A percentile compares a stretch with the other conserved stretches of the same genome.
These are phyloP conservation scores for Apamea monoglypha DNA, from an alignment of 2,888 invertebrate genomes.

Conservation along the genomic window DNA sequence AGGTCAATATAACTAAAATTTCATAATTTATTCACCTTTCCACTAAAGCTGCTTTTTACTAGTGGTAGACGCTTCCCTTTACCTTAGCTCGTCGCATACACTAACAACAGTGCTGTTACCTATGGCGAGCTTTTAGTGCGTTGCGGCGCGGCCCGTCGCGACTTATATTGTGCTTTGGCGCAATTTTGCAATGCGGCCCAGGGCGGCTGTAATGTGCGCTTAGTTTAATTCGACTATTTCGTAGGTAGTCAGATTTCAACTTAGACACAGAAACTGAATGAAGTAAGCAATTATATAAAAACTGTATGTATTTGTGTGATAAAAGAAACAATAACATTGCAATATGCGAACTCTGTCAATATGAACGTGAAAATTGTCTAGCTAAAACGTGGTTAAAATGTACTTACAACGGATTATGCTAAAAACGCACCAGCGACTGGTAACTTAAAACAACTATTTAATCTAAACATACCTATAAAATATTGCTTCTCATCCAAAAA, in stretches of 20 bases:
- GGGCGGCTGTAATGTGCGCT: background rate
- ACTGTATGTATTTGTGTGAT: constrained; percentile 27
- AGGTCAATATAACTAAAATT: background rate
- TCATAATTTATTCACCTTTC: background rate
- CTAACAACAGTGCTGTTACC: background rate
- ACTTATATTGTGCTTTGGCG: background rate
- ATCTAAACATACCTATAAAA: constrained; percentile 41
- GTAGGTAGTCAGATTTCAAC: background rate
- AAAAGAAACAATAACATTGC: constrained; percentile 25
- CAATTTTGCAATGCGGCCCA: background rate
- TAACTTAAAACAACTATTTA: constrained; percentile 39
- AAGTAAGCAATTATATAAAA: constrained; percentile 39
- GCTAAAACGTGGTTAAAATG: constrained; percentile 35
- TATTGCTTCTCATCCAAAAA: constrained; percentile 48
- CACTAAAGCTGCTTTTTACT: background rate
- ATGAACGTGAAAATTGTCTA: constrained; percentile 14
- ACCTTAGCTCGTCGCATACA: background rate
- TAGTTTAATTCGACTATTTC: background rate
- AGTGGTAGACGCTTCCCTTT: background rate
- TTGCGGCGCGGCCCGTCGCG: background rate
- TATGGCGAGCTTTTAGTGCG: background rate
- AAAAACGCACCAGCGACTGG: constrained; percentile 39
- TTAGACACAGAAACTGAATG: constrained; percentile 24
- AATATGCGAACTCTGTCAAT: constrained; percentile 46
- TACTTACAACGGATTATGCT: constrained; percentile 39